Evolutionary conservation across 2,113 vertebrate species (phyloP).

Genomic region (Nannobrachium achirus): DNA sequence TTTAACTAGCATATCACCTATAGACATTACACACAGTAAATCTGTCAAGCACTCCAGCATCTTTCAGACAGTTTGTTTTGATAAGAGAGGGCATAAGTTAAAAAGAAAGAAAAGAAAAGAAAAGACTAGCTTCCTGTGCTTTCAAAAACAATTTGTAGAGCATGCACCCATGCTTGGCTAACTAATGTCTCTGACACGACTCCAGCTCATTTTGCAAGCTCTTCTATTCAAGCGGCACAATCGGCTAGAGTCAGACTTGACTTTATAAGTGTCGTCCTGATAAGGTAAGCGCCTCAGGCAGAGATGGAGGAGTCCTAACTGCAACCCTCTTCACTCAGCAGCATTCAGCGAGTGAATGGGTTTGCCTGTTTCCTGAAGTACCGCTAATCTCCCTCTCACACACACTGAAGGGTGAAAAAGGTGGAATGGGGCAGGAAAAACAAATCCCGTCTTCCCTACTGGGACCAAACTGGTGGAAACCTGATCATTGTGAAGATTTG

Average conservation of each 20-base stretch:
- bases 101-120: no score
- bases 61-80: no score
- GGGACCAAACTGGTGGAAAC: slow-evolving; percentile 25
- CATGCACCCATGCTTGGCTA: no score
- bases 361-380: slow-evolving; percentile 38
- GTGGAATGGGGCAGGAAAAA: slow-evolving; percentile 36
- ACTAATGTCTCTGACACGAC: slow-evolving; percentile 7
- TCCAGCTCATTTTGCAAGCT: slow-evolving; percentile 13
- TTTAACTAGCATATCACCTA: no score
- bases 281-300: slow-evolving; percentile 22
- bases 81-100: no score
- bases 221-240: background rate
- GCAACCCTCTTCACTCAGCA: slow-evolving; percentile 21
- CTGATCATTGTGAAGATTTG: background rate
- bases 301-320: slow-evolving; percentile 8
- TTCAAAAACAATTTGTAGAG: no score
- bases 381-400: slow-evolving; percentile 56
- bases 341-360: slow-evolving; percentile 30
- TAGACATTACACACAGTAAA: no score
- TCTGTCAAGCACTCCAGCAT: no score
- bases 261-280: slow-evolving; percentile 45
- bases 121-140: no score
- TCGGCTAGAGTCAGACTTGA: slow-evolving; percentile 12
- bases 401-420: slow-evolving; percentile 29
- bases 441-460: slow-evolving; percentile 27